Conservation (phyloP, 2,888 invertebrate genomes). For the Alviniconcha strummeri region DNA sequence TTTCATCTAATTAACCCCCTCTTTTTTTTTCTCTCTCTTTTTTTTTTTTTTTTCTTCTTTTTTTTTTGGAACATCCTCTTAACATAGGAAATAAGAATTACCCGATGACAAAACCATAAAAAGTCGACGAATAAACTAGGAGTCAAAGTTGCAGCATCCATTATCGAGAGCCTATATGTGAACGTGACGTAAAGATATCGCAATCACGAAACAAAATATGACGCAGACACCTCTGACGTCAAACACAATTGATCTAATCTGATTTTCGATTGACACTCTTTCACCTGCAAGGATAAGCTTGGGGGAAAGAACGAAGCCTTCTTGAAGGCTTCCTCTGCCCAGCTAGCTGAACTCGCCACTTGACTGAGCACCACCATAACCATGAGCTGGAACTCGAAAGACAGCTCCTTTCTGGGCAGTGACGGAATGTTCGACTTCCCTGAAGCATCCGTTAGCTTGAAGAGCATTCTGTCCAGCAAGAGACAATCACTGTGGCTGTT, state of each 20-base stretch:
- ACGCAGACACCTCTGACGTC: not conserved
- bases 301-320: not conserved
- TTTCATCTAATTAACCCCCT: too few species aligned
- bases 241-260: too few species aligned
- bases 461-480: not conserved
- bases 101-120: too few species aligned
- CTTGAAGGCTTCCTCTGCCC: not conserved
- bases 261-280: not conserved
- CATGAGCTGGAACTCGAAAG: not conserved
- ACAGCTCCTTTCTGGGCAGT: too few species aligned
- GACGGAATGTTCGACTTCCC: too few species aligned
- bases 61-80: too few species aligned
- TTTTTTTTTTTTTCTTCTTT: too few species aligned
- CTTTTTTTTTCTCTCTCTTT: too few species aligned
- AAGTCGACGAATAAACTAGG: too few species aligned
- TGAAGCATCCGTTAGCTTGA: not conserved
- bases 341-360: conserved; percentile 9
- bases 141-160: too few species aligned
- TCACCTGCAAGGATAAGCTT: not conserved
- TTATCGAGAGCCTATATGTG: not conserved
- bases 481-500: not conserved
- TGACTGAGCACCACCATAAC: not conserved
- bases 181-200: not conserved
- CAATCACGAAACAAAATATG: not conserved
- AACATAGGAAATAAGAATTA: too few species aligned